Evolutionary conservation across 1,140 invertebrate species (phyloP), one percentile per base, ranked within the genome.

Genomic region (Theocolax elegans): DNA sequence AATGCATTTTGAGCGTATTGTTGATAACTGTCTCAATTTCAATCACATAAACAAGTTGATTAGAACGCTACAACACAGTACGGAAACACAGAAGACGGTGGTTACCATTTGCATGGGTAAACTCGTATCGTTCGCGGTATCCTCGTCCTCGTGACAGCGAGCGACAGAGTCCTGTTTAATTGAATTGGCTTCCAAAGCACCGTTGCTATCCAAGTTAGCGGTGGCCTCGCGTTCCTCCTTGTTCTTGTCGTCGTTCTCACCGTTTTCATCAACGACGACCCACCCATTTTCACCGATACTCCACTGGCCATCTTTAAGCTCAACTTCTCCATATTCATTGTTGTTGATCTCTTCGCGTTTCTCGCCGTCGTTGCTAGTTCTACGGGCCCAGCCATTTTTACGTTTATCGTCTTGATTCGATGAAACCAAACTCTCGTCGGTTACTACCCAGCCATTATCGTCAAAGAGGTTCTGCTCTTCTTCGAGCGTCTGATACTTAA

Each of bases 81-180:
- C 82, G 76, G 83, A 85, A 77, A 86, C 80, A 84, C 84, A 86
- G 78, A 86, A 80, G 75, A 83, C 81, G 79, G 83, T 86, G 76
- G 84, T 85, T 83, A 86, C 83, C 83, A 86, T 85, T 83, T 84
- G 77, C 78, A 85, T 82, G 70, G 83, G 82, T 80, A 82, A 78
- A 82, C 77, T 79, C 76, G 78, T 76, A 78, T 82, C 74, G 75
- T 74, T 74, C 71, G 74, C 79, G 71, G 35, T 44, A 73, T 77
- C 75, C 70, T 80, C 74, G 70, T 73, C 74, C 72, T 81, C 77
- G 76, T 67, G 56, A 65, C 54, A 62, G 72, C 67, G 49, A 68
- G 70, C 70, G 67, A 74, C 72, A 65, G 67, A 71, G 73, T 80
- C 72, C 76, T 75, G 78, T 54, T 81, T 81, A 44, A 64, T 75